phyloP scores from a whole-genome alignment of 2,113 vertebrate genomes.

The Brienomyrus longianalis region DNA sequence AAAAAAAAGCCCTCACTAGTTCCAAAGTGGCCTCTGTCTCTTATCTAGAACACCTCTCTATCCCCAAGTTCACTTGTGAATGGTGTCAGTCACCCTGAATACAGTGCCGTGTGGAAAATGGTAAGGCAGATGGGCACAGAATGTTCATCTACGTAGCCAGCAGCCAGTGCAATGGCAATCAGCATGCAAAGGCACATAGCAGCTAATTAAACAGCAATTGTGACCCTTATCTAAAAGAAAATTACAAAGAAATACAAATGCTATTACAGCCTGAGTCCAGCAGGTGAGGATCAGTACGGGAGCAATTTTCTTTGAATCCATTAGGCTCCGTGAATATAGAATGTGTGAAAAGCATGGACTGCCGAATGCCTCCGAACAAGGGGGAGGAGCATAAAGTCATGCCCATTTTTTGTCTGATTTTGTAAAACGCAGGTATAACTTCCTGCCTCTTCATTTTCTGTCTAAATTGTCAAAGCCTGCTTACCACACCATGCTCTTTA shows the following conservation, averaged over 20 bases:
- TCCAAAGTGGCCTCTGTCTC: background rate
- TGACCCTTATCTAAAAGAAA: background rate
- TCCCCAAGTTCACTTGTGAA: background rate
- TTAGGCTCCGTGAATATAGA: background rate
- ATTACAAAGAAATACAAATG: background rate
- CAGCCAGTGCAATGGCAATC: background rate
- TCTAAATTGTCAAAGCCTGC: background rate
- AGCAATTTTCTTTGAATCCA: background rate
- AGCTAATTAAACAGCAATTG: background rate
- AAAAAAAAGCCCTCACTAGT: background rate
- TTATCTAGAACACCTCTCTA: background rate
- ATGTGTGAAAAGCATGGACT: background rate
- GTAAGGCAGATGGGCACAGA: background rate
- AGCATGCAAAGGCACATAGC: background rate
- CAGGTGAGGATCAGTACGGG: background rate
- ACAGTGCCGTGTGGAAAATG: background rate
- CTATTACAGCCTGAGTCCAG: background rate
- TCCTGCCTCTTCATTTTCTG: background rate
- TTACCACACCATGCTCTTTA: background rate
- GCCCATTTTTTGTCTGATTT: background rate
- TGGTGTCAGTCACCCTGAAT: background rate
- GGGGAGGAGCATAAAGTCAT: background rate
- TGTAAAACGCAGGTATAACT: background rate
- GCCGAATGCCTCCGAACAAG: background rate
- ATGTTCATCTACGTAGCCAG: background rate